These are phyloP conservation scores for Drosophila buzzatii DNA, from an alignment of 2,888 invertebrate genomes.

Conservation along the genomic window DNA sequence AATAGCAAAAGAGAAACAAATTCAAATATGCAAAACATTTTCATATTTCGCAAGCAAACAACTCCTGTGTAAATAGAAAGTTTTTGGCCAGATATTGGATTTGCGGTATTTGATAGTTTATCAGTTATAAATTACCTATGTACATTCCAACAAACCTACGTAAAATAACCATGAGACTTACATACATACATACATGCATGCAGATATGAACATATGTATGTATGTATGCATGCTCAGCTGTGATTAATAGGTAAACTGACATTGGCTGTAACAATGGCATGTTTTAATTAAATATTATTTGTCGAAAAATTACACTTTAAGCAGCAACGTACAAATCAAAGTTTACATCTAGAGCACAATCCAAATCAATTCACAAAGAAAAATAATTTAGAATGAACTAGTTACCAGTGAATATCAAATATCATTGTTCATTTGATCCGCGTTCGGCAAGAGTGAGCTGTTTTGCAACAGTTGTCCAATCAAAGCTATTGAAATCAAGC, in stretches of 20 bases:
- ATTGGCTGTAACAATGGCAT: neutral
- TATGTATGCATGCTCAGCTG: conserved; percentile 10
- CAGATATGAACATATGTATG: neutral
- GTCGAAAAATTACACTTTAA: neutral
- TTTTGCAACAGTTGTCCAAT: neutral
- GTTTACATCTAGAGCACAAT: neutral
- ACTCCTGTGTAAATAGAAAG: conserved; percentile 51
- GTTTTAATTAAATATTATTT: conserved; percentile 5
- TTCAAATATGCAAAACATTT: conserved; percentile 61
- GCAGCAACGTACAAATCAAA: neutral
- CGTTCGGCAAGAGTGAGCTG: neutral
- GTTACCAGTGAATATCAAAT: neutral
- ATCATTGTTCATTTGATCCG: neutral
- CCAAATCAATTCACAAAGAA: neutral
- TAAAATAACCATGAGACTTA: neutral
- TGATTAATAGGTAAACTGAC: conserved; percentile 31
- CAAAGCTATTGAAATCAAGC: neutral
- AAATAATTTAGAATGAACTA: neutral
- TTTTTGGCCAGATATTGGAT: conserved; percentile 54
- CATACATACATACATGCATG: neutral
- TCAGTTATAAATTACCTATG: conserved; percentile 57
- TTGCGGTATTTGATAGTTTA: conserved; percentile 63
- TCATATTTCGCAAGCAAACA: conserved; percentile 58
- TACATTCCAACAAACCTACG: neutral
- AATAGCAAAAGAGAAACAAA: conserved; percentile 31